Percentiles rank a stretch among this genome's conserved stretches.
Conservation (phyloP, 2,113 vertebrate genomes). For the Pelmatolapia mariae region DNA sequence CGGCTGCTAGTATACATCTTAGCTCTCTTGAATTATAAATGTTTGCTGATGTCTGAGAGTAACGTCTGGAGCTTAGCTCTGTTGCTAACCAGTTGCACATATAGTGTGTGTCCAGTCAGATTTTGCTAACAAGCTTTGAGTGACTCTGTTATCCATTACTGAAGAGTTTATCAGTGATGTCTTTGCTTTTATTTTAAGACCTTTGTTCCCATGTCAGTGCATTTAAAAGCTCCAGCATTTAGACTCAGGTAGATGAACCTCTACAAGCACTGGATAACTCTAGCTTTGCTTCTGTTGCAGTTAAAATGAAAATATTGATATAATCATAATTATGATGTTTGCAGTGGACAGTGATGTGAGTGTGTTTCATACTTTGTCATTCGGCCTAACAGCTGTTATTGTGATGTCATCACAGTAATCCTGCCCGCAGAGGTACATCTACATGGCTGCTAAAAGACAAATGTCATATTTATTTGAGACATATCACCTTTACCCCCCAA, state of each 20-base stretch:
- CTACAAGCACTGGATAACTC: background rate
- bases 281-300: background rate
- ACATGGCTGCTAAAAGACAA: conserved; percentile 55
- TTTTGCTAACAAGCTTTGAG: background rate
- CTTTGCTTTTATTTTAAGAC: background rate
- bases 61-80: background rate
- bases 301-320: background rate
- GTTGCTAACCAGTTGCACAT: background rate
- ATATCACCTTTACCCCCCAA: conserved; percentile 24
- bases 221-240: background rate
- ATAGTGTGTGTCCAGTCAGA: background rate
- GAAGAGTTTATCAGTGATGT: background rate
- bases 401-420: conserved; percentile 6
- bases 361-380: background rate
- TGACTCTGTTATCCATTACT: background rate
- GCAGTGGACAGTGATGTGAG: background rate
- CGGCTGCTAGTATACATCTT: background rate
- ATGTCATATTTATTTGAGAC: conserved; percentile 54
- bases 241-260: background rate
- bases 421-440: background rate
- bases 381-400: conserved; percentile 45
- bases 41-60: background rate
- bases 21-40: background rate
- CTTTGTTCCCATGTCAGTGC: background rate
- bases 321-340: background rate